Base-by-base conservation (phyloP, 2,888 invertebrate species). In the Brachypalpus laphriformis region DNA sequence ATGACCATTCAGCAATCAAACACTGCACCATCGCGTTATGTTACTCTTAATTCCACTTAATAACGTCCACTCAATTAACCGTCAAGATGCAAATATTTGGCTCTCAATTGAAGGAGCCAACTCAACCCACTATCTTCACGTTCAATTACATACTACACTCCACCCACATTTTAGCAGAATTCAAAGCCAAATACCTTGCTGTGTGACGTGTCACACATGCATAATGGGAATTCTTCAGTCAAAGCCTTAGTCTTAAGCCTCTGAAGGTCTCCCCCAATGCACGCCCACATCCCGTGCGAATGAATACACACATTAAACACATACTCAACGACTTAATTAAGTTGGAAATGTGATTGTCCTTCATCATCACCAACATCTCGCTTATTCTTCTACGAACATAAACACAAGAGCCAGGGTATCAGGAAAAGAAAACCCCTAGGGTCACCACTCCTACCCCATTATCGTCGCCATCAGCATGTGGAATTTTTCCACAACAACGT, bases 311-410 rank as follows among this genome's bases (percentile, higher is more conserved):
- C 70, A 76, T 82, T 82, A 70, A 82, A 56, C 63, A 63, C 82
- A 76, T 22, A 77, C 63, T 65, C 65, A 51, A 82, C 57, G 82
- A 71, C 77, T 76, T 82, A 82, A 82, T 82, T 82, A 77, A 76
- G 82, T 82, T 71, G 51, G 76, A 63, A 71, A 82, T 82, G 63
- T 70, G 77, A 77, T 65, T 77, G 70, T 77, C 76, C 70, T 71
- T 76, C 77, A 82, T 63, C 77, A 71, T 59, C 76, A 37, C 40
- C 47, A 72, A 72, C 71, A 65, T 54, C 56, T 57, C 20, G 56
- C 56, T 61, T 71, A 77, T 78, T 42, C 49, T 28, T 66, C 49
- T 40, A 45, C 18, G 51, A 70, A 56, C 51, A 59, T 45, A 57
- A 72, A 37, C 40, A 63, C 8, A 49, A 25, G 14, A 68, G 68